phyloP scores from a whole-genome alignment of 1,140 invertebrate genomes.

The Cheumatopsyche charites region DNA sequence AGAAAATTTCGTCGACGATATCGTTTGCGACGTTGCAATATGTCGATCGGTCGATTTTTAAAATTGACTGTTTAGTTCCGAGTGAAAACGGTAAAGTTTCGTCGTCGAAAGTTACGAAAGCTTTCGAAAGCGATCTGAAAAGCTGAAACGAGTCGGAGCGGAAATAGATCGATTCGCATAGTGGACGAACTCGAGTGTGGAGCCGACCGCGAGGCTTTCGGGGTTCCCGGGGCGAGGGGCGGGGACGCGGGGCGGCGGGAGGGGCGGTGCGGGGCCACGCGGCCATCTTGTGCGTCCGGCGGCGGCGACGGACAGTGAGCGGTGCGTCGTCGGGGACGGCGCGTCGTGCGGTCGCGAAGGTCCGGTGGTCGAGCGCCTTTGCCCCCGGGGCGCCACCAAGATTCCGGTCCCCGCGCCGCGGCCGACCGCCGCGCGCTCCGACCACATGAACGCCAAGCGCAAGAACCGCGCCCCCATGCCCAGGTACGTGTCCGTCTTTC shows the following conservation, averaged over 20 bases:
- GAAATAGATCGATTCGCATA: background rate
- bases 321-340: background rate
- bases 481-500: background rate
- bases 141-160: no score
- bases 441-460: constrained; percentile 25
- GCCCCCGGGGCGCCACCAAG: constrained; percentile 12
- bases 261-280: constrained; percentile 15
- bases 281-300: constrained; percentile 19
- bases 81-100: no score
- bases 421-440: constrained; percentile 16
- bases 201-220: background rate
- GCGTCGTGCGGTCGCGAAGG: background rate
- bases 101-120: no score
- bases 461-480: constrained; percentile 32
- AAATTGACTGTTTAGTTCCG: no score
- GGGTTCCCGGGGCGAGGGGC: no score
- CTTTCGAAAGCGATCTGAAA: no score
- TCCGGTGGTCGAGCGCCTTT: constrained; percentile 1
- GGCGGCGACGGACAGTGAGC: background rate
- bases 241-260: no score
- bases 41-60: no score
- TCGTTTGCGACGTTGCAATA: no score
- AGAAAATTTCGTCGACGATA: no score
- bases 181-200: background rate
- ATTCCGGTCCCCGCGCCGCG: constrained; percentile 25